These are phyloP conservation scores for Marcusenius ussheri DNA, from an alignment of 2,113 vertebrate species.

Conservation along the genomic window DNA sequence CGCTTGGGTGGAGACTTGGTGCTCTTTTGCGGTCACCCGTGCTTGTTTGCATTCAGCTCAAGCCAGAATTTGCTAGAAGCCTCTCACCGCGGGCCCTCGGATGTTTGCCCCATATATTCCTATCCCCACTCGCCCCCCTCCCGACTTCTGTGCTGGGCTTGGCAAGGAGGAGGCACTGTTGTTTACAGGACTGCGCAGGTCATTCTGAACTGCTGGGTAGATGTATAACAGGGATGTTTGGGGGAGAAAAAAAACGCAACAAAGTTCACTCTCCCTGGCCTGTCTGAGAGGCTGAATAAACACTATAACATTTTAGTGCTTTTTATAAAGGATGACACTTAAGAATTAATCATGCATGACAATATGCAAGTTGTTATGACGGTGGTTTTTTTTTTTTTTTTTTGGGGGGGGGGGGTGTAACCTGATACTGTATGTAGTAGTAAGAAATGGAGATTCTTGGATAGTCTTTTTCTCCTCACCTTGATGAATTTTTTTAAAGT, in stretches of 20 bases:
- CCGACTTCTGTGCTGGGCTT: neutral
- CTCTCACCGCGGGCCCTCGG: neutral
- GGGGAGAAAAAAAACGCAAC: neutral
- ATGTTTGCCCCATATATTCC: neutral
- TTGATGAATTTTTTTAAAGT: neutral
- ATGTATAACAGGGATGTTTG: neutral
- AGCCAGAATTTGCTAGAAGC: neutral
- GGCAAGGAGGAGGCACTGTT: neutral
- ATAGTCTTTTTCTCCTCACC: neutral
- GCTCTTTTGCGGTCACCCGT: neutral
- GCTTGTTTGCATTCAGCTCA: neutral
- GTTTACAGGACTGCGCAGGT: neutral
- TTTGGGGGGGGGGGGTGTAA: neutral
- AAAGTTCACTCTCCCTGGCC: neutral
- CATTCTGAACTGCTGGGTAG: neutral
- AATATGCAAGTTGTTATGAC: neutral
- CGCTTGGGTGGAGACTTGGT: neutral
- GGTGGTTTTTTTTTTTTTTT: neutral
- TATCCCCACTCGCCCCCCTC: neutral
- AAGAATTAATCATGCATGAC: neutral
- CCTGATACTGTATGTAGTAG: neutral
- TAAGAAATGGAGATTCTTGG: neutral
- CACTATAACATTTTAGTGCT: neutral
- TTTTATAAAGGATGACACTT: neutral
- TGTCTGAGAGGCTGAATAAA: neutral